Base-by-base conservation (phyloP, 2,888 invertebrate genomes). In the Mimachlamys varia region DNA sequence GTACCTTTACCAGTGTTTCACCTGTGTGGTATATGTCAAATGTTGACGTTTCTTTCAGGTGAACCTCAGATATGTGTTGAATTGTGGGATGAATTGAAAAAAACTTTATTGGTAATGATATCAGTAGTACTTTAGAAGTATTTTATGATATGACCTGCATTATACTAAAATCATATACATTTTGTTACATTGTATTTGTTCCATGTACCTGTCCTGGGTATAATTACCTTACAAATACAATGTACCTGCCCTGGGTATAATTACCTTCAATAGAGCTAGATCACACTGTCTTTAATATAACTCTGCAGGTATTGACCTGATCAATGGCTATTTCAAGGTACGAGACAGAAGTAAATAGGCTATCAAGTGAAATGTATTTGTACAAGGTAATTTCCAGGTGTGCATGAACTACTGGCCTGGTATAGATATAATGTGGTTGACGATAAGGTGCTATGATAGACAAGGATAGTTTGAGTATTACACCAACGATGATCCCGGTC, bases 321-420 rank as follows among this genome's bases (percentile, higher is more conserved):
- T 53, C 53, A 53, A 53, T 53, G 53, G 13, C 53, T 53, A 53
- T 53, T 53, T 13, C 5, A 53, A 53, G 53, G 19, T 2, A 17
- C 53, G 15, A 53, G 53, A 19, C 19, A 44, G 50, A 50, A 53
- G 53, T 53, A 62, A 62, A 62, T 62, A 62, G 76, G 76, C 76
- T 76, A 76, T 76, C 33, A 76, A 27, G 2, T 12, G 76, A 76
- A 22, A 33, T 76, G 33, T 76, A 76, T 76, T 76, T 76, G 76
- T 12, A 76, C 15, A 76, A 76, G 76, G 76, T 76, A 76, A 76
- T 76, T 76, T 76, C 27, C 76, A 76, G 76, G 27, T 76, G 76
- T 33, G 76, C 13, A 33, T 33, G 27, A 76, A 76, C 44, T 44
- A 44, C 76, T 76, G 76, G 76, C 33, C 76, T 33, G 33, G 53